Percentiles rank a stretch among this genome's conserved stretches.
Conservation (phyloP, 2,888 invertebrate species). For the Dromius quadrimaculatus region DNA sequence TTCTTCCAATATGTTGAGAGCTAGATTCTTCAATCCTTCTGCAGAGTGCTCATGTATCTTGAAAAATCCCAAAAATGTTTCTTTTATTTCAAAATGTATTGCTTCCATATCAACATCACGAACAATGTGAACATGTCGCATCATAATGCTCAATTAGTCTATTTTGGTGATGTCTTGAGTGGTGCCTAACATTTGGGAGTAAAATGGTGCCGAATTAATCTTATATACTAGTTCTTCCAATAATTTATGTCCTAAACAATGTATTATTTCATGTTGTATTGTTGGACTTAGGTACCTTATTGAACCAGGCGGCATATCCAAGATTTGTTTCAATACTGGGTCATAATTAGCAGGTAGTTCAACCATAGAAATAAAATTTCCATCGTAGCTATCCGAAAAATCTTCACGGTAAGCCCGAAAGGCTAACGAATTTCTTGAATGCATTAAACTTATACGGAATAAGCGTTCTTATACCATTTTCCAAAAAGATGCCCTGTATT, state of each 20-base stretch:
- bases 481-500: conserved; percentile 54
- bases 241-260: conserved; percentile 17
- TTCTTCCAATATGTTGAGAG: neutral
- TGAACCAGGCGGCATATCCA: conserved; percentile 12
- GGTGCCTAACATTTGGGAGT: conserved; percentile 65
- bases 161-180: conserved; percentile 53
- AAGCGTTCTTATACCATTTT: conserved; percentile 52
- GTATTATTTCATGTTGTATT: conserved; percentile 46
- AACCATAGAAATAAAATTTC: conserved; percentile 51
- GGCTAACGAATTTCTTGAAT: conserved; percentile 53
- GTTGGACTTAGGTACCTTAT: conserved; percentile 31
- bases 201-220: conserved; percentile 46
- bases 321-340: conserved; percentile 22
- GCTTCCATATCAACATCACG: neutral
- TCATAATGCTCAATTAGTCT: conserved; percentile 48
- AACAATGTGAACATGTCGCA: conserved; percentile 20
- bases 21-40: neutral
- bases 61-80: conserved; percentile 27
- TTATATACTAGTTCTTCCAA: conserved; percentile 32
- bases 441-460: conserved; percentile 52
- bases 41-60: neutral
- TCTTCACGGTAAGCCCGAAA: conserved; percentile 54
- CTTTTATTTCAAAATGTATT: neutral
- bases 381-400: conserved; percentile 48
- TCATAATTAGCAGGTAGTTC: conserved; percentile 32